These are phyloP conservation scores for Brachyptera putata DNA, from an alignment of 2,888 invertebrate genomes.

Conservation along the genomic window DNA sequence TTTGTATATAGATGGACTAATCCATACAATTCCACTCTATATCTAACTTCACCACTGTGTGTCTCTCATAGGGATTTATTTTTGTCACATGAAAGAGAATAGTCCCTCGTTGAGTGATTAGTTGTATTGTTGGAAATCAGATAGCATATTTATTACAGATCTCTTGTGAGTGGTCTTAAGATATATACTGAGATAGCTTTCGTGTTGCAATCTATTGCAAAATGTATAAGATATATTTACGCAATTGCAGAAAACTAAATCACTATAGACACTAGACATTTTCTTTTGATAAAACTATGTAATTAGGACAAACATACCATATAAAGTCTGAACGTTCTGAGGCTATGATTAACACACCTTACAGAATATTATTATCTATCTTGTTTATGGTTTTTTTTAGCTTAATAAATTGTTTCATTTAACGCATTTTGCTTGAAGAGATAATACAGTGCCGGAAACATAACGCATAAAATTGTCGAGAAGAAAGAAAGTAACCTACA, in stretches of 20 bases:
- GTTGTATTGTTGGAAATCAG: conserved; percentile 6
- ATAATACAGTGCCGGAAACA: not conserved
- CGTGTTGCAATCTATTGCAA: not conserved
- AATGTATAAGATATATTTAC: conserved; percentile 1
- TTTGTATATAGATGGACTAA: conserved; percentile 23
- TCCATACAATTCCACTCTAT: conserved; percentile 20
- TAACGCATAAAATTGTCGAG: not conserved
- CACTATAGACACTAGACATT: not conserved
- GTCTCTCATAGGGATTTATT: not conserved
- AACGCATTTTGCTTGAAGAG: not conserved
- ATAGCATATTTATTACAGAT: not conserved
- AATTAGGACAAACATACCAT: not conserved
- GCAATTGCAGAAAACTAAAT: conserved; percentile 8
- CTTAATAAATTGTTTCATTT: not conserved
- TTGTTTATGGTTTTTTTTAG: not conserved
- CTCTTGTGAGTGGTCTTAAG: too few relatives aligned
- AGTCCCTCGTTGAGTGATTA: conserved; percentile 4
- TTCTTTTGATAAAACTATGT: conserved; percentile 6
- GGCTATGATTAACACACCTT: not conserved
- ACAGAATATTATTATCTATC: not conserved
- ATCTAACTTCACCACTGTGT: not conserved
- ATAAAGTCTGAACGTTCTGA: too few relatives aligned
- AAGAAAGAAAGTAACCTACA: not conserved
- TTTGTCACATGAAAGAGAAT: conserved; percentile 2
- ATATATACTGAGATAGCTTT: too few relatives aligned